Percentiles rank a stretch among this genome's conserved stretches.
Conservation (phyloP, 2,797 vertebrate genomes). For the Uromys caudimaculatus region DNA sequence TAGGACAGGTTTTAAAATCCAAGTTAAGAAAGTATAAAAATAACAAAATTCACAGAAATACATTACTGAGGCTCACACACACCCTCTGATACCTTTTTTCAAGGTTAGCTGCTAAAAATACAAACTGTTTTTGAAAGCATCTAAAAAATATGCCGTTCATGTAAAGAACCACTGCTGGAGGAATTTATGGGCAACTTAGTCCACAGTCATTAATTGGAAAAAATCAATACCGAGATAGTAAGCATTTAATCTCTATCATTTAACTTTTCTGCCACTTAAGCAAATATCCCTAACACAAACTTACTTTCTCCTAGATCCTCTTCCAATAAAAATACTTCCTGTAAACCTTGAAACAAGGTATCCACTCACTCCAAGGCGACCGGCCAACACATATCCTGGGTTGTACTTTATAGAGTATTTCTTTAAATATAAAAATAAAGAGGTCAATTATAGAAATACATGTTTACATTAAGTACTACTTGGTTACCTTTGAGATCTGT, state of each 20-base stretch:
- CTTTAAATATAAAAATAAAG: conserved; percentile 89
- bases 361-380: conserved; percentile 95
- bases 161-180: conserved; percentile 71
- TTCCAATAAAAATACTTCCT: conserved; percentile 98
- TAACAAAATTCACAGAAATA: conserved; percentile 69
- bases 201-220: conserved; percentile 65
- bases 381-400: conserved; percentile 96
- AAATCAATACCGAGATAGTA: conserved; percentile 74
- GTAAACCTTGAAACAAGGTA: conserved; percentile 99
- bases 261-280: conserved; percentile 77
- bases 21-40: conserved; percentile 60
- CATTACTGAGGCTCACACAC: conserved; percentile 73
- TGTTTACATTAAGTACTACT: conserved; percentile 60
- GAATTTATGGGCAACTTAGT: conserved; percentile 68
- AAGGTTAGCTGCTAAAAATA: conserved; percentile 80
- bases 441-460: conserved; percentile 76
- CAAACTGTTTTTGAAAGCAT: conserved; percentile 68
- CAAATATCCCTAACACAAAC: conserved; percentile 83
- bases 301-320: conserved; percentile 98
- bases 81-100: conserved; percentile 84
- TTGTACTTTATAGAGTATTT: conserved; percentile 98
- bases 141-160: conserved; percentile 62
- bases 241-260: conserved; percentile 75
- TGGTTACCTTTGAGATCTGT: conserved; percentile 72
- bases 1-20: conserved; percentile 58